These are phyloP conservation scores for Esox lucius DNA, from an alignment of 2,797 vertebrate genomes.

Conservation along the genomic window DNA sequence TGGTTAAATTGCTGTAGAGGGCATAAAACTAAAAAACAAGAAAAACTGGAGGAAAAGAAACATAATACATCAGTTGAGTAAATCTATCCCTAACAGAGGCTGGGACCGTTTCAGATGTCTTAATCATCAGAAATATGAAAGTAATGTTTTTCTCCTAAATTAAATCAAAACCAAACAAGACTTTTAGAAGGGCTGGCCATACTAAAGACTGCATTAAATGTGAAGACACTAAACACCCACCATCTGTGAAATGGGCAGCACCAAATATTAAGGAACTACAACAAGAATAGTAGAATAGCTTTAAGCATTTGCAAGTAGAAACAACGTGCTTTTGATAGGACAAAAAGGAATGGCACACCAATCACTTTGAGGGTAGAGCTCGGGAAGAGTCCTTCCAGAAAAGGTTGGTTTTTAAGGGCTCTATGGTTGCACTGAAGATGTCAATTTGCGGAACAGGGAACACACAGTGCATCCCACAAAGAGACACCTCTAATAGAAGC, in stretches of 20 bases:
- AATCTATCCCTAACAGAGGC: neutral
- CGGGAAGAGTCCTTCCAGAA: neutral
- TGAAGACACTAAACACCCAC: neutral
- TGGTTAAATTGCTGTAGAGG: neutral
- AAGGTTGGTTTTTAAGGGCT: neutral
- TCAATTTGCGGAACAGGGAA: neutral
- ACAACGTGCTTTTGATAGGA: neutral
- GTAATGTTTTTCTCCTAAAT: slow-evolving; percentile 2
- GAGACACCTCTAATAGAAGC: neutral
- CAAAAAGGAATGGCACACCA: neutral
- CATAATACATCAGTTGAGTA: neutral
- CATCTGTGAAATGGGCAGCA: neutral
- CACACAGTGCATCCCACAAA: neutral
- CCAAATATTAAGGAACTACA: neutral
- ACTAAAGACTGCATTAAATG: neutral
- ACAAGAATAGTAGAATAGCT: neutral
- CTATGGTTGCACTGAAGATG: neutral
- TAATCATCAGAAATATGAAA: neutral
- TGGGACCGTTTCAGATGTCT: neutral
- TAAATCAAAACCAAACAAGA: slow-evolving; percentile 11
- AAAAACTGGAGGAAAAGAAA: neutral
- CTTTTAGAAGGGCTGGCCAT: slow-evolving; percentile 1
- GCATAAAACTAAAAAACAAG: neutral
- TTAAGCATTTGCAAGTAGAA: neutral
- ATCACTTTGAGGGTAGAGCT: neutral